Evolutionary conservation across 2,113 vertebrate species (phyloP).

Genomic region (Calypte anna): DNA sequence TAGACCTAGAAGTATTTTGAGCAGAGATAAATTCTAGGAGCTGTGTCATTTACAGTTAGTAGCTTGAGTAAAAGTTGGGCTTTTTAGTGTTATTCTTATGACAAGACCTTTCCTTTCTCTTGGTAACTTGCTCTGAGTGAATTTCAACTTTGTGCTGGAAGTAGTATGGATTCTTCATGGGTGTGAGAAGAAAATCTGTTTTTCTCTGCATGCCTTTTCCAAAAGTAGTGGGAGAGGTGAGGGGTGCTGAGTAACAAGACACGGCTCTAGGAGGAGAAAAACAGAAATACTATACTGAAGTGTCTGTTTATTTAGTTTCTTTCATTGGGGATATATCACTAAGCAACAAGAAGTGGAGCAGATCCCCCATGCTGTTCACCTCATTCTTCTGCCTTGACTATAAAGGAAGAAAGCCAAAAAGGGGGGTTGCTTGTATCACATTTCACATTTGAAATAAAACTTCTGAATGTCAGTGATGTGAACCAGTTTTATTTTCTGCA

Average conservation of each 20-base stretch:
- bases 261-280: not conserved
- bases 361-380: not conserved
- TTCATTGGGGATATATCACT: not conserved
- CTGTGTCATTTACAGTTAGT: not conserved
- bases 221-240: not conserved
- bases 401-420: not conserved
- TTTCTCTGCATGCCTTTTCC: not conserved
- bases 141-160: not conserved
- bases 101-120: not conserved
- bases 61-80: not conserved
- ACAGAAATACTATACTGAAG: not conserved
- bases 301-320: not conserved
- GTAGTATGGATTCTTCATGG: not conserved
- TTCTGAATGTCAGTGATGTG: not conserved
- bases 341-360: not conserved
- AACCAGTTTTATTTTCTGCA: not conserved
- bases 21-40: not conserved
- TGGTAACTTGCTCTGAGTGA: not conserved
- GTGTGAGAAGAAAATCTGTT: not conserved
- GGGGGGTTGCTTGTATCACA: not conserved
- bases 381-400: not conserved
- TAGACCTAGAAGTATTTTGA: not conserved
- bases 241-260: not conserved
- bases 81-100: not conserved
- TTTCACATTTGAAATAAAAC: not conserved